These are phyloP conservation scores for Theristicus caerulescens DNA, from an alignment of 2,113 vertebrate genomes.

Conservation along the genomic window DNA sequence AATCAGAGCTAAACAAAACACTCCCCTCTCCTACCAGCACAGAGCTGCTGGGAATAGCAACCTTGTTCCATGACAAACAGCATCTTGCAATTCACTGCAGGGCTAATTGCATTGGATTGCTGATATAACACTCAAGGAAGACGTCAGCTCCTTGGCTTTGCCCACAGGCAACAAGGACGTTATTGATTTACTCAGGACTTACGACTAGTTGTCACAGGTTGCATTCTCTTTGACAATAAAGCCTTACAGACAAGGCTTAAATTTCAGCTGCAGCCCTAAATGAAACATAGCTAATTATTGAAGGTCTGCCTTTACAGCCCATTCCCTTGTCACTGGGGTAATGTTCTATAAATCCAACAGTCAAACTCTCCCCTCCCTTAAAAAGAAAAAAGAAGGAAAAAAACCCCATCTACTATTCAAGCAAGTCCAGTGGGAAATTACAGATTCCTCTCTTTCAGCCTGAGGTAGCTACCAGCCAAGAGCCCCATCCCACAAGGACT, in stretches of 20 bases:
- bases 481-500: slow-evolving; percentile 17
- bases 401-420: background rate
- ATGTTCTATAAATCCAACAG: slow-evolving; percentile 1
- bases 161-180: slow-evolving; percentile 26
- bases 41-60: background rate
- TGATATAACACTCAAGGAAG: background rate
- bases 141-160: slow-evolving; percentile 9
- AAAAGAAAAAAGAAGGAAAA: background rate
- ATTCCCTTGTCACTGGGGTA: background rate
- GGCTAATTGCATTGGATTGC: slow-evolving; percentile 20
- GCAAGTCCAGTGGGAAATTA: slow-evolving; percentile 39
- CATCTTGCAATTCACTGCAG: slow-evolving; percentile 7
- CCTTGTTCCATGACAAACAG: slow-evolving; percentile 14
- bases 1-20: background rate
- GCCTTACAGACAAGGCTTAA: slow-evolving; percentile 14
- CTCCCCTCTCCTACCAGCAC: background rate
- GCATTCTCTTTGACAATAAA: slow-evolving; percentile 47
- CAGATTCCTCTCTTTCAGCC: slow-evolving; percentile 41
- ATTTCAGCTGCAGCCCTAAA: slow-evolving; percentile 33
- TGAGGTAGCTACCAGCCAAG: slow-evolving; percentile 16
- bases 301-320: slow-evolving; percentile 3
- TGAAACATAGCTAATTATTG: slow-evolving; percentile 56
- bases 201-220: slow-evolving; percentile 11
- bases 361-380: background rate
- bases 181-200: slow-evolving; percentile 42